Conservation (phyloP, 2,113 vertebrate genomes). For the Mystacornis crossleyi region DNA sequence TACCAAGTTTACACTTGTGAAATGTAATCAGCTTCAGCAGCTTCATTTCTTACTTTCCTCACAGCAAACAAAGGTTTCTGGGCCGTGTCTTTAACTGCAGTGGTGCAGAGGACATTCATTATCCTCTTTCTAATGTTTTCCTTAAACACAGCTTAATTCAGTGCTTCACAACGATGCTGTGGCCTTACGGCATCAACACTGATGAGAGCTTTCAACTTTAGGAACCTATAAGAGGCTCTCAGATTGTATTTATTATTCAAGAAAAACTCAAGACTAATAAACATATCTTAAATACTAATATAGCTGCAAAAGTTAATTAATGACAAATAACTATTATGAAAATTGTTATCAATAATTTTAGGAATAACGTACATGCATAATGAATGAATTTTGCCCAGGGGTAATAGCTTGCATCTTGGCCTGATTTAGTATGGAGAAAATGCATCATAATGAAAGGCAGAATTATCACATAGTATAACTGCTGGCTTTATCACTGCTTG, state of each 20-base stretch:
- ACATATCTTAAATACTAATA: conserved; percentile 84
- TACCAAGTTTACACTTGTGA: background rate
- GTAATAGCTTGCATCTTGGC: conserved; percentile 83
- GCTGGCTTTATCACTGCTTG: conserved; percentile 71
- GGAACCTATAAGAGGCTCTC: conserved; percentile 4
- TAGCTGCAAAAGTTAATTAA: conserved; percentile 86
- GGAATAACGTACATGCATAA: conserved; percentile 90
- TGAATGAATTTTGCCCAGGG: conserved; percentile 87
- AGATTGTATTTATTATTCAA: conserved; percentile 70
- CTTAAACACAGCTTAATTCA: background rate
- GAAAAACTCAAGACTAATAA: conserved; percentile 82
- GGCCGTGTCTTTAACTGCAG: background rate
- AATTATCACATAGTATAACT: conserved; percentile 84
- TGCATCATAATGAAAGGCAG: conserved; percentile 79
- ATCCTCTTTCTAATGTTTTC: background rate
- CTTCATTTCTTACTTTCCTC: background rate
- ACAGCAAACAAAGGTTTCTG: background rate
- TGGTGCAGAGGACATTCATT: background rate
- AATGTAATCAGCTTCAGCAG: background rate
- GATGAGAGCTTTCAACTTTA: conserved; percentile 48
- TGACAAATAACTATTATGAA: conserved; percentile 89
- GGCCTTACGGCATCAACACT: conserved; percentile 45
- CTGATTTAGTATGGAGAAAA: conserved; percentile 82
- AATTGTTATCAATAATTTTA: conserved; percentile 91
- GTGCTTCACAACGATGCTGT: conserved; percentile 24